A percentile compares a stretch with the other conserved stretches of the same genome.
Conservation (phyloP, 2,888 invertebrate species). For the Acheta domesticus region DNA sequence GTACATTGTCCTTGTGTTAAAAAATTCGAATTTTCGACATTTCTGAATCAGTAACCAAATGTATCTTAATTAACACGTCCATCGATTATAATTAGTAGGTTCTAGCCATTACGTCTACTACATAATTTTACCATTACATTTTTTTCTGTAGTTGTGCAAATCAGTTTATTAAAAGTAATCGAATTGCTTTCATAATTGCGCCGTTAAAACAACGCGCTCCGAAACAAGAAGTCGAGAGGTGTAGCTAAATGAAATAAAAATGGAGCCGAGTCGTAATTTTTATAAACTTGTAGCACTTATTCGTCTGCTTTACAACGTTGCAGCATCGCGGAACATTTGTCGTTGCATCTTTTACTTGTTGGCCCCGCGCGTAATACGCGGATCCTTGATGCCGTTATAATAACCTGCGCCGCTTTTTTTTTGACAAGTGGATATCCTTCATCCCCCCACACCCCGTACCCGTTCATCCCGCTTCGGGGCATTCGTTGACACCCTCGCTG, state of each 20-base stretch:
- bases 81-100: no score
- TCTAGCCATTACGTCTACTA: no score
- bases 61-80: no score
- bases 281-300: not conserved
- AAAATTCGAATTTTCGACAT: no score
- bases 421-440: slow-evolving; percentile 26
- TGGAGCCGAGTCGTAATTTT: not conserved
- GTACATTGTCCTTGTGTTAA: no score
- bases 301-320: not conserved
- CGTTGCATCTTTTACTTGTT: not conserved
- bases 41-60: no score
- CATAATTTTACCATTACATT: not conserved
- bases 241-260: slow-evolving; percentile 8
- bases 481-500: no score
- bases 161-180: no score
- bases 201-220: no score
- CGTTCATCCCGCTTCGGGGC: not conserved
- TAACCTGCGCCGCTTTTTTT: slow-evolving; percentile 28
- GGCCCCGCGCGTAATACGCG: not conserved
- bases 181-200: no score
- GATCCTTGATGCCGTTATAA: slow-evolving; percentile 20
- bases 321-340: not conserved
- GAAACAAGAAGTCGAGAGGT: not conserved
- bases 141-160: not conserved
- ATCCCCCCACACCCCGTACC: not conserved